phyloP scores from a whole-genome alignment of 2,113 vertebrate genomes.

The Paedocypris sp. region DNA sequence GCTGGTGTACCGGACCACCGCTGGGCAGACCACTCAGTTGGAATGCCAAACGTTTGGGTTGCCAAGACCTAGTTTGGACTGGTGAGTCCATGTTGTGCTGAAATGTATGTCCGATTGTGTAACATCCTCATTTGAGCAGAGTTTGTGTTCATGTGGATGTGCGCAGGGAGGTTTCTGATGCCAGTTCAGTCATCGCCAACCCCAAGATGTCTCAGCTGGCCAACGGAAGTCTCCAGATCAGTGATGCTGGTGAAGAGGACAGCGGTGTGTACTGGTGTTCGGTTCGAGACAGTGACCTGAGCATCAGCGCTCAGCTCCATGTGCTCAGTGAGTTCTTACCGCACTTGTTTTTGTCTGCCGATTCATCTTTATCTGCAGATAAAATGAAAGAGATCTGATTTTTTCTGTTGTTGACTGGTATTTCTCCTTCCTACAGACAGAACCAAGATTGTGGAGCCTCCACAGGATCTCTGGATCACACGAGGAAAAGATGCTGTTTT shows the following conservation, averaged over 20 bases:
- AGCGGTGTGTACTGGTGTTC: constrained; percentile 62
- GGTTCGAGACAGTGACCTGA: constrained; percentile 51
- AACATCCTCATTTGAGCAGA: too few relatives aligned
- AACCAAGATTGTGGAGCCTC: constrained; percentile 54
- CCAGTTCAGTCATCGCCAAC: constrained; percentile 49
- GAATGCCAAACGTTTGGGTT: constrained; percentile 71
- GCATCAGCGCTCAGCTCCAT: constrained; percentile 60
- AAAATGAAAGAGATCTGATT: too few relatives aligned
- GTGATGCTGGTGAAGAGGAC: constrained; percentile 48
- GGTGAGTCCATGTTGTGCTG: constrained; percentile 58
- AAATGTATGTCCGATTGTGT: too few relatives aligned
- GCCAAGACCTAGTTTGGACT: constrained; percentile 63
- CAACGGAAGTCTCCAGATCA: constrained; percentile 63
- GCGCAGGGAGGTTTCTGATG: constrained; percentile 50
- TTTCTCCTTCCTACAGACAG: constrained; percentile 51
- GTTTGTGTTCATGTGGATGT: too few relatives aligned
- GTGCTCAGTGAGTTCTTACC: constrained; percentile 65
- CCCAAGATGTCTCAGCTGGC: constrained; percentile 56
- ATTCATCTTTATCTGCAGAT: too few relatives aligned
- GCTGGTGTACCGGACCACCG: constrained; percentile 50
- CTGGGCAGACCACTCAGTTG: constrained; percentile 50
- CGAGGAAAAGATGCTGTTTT: constrained; percentile 51
- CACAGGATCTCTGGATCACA: constrained; percentile 31
- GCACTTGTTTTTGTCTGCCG: too few relatives aligned
- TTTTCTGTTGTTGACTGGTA: too few relatives aligned